phyloP scores from a whole-genome alignment of 2,797 vertebrate species.

The Moxostoma hubbsi region DNA sequence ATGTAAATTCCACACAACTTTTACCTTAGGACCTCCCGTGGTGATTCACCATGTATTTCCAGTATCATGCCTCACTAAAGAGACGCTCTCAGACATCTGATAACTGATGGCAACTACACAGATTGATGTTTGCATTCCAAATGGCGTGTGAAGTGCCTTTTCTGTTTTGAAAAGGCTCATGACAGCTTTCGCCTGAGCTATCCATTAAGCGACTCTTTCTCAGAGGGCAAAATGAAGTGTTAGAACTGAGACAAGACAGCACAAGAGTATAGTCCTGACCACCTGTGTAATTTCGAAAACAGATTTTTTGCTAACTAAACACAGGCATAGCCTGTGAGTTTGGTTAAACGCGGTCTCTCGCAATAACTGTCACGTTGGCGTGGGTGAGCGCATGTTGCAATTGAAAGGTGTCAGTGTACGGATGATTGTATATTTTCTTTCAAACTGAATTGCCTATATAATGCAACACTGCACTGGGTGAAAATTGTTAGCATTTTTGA shows the following conservation, averaged over 20 bases:
- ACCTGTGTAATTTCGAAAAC: conserved; percentile 35
- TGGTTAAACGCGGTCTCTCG: neutral
- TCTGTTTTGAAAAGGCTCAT: conserved; percentile 64
- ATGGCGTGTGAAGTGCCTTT: conserved; percentile 55
- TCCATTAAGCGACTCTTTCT: conserved; percentile 64
- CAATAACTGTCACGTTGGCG: neutral
- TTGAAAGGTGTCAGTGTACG: conserved; percentile 12
- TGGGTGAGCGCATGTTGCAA: neutral
- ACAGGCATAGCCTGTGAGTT: neutral
- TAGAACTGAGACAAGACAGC: conserved; percentile 64
- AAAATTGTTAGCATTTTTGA: conserved; percentile 39
- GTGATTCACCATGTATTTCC: conserved; percentile 18
- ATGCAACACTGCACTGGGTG: neutral
- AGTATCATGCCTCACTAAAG: conserved; percentile 32
- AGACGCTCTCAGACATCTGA: conserved; percentile 27
- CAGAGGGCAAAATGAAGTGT: conserved; percentile 52
- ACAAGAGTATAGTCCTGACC: conserved; percentile 55
- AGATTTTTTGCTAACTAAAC: neutral
- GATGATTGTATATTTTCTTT: conserved; percentile 9
- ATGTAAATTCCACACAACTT: neutral
- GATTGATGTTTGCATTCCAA: conserved; percentile 73
- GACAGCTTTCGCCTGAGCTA: conserved; percentile 65
- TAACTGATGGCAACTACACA: conserved; percentile 59
- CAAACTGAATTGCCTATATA: neutral
- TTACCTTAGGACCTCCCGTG: conserved; percentile 5